A percentile compares a stretch with the other conserved stretches of the same genome.
Evolutionary conservation across 1,140 invertebrate species (phyloP).

Genomic region (Sycophila sp.): DNA sequence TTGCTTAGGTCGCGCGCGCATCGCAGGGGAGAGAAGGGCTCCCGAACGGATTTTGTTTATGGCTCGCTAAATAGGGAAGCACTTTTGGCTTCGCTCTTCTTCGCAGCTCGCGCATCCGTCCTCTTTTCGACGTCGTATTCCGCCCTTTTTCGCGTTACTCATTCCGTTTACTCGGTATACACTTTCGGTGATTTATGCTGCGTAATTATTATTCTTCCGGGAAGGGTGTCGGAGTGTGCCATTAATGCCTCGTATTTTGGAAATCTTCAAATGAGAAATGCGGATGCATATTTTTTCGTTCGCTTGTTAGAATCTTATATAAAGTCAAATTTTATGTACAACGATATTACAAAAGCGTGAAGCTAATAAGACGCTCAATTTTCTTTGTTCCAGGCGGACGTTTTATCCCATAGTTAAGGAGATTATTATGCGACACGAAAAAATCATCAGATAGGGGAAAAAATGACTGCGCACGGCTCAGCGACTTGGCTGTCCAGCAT

Average conservation of each 20-base stretch:
- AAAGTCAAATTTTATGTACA: no score
- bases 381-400: slow-evolving; percentile 22
- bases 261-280: no score
- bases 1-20: not conserved
- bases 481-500: slow-evolving; percentile 53
- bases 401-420: slow-evolving; percentile 18
- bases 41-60: slow-evolving; percentile 16
- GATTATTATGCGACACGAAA: slow-evolving; percentile 34
- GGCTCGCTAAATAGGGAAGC: not conserved
- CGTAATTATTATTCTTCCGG: not conserved
- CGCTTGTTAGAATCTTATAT: no score
- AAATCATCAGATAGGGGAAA: slow-evolving; percentile 45
- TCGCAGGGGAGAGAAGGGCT: not conserved
- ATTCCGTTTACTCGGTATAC: not conserved
- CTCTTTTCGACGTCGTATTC: not conserved
- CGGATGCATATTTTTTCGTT: no score
- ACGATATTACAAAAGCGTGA: no score
- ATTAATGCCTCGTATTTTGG: not conserved
- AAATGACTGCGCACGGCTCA: slow-evolving; percentile 54
- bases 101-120: no score
- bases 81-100: no score
- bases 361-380: not conserved
- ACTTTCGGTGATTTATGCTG: not conserved
- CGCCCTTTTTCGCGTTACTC: not conserved
- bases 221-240: no score